Percentiles rank a stretch among this genome's conserved stretches.
These are phyloP conservation scores for Clostera curtula DNA, from an alignment of 2,888 invertebrate species.

Conservation along the genomic window DNA sequence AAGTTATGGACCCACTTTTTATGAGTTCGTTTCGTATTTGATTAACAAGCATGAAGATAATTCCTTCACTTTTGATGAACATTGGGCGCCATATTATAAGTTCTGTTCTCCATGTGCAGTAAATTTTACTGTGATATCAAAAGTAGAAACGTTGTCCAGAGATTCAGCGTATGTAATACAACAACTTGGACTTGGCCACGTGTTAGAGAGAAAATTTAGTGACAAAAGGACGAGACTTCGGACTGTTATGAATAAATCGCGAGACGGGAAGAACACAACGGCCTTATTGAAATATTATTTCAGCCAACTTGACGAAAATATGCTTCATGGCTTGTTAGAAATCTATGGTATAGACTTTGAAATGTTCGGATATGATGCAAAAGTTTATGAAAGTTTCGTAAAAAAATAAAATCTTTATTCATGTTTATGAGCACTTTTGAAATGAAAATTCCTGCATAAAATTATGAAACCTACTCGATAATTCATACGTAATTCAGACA, in stretches of 20 bases:
- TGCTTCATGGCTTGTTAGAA: constrained; percentile 73
- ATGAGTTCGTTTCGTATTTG: constrained; percentile 82
- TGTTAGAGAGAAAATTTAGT: constrained; percentile 63
- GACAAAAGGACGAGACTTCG: constrained; percentile 66
- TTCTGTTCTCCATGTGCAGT: constrained; percentile 80
- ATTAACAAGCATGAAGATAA: constrained; percentile 75
- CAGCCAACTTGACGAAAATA: constrained; percentile 70
- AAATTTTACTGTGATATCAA: constrained; percentile 78
- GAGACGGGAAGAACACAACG: constrained; percentile 66
- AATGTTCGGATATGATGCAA: constrained; percentile 79
- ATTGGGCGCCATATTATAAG: constrained; percentile 78
- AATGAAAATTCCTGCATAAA: constrained; percentile 2
- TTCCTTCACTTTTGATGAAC: constrained; percentile 68
- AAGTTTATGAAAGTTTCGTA: constrained; percentile 70
- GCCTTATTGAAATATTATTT: constrained; percentile 68
- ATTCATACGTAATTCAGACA: too few relatives aligned
- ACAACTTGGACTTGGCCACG: constrained; percentile 72
- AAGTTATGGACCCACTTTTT: constrained; percentile 77
- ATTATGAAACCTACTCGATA: too few relatives aligned
- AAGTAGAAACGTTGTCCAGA: constrained; percentile 76
- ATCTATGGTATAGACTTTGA: constrained; percentile 81
- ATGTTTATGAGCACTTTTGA: constrained; percentile 6
- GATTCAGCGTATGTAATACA: constrained; percentile 77
- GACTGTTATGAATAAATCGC: constrained; percentile 69
- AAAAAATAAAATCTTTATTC: constrained; percentile 48